phyloP scores from a whole-genome alignment of 2,113 vertebrate genomes.

The Fukomys damarensis region DNA sequence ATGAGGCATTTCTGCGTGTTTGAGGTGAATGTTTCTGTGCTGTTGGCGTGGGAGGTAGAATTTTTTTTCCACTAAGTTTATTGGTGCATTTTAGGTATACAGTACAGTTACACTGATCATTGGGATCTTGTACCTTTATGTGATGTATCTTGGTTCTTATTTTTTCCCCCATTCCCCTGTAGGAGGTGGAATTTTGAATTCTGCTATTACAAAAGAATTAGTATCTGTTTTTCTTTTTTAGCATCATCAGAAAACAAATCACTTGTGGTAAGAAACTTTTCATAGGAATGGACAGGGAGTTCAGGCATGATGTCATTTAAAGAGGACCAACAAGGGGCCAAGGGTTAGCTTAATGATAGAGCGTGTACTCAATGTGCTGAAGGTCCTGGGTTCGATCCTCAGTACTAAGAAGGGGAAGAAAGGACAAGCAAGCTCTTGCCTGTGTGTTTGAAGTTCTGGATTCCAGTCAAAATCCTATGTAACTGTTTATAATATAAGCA shows the following conservation, averaged over 20 bases:
- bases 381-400: neutral
- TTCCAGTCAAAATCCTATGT: neutral
- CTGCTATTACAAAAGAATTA: neutral
- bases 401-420: neutral
- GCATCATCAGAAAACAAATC: constrained; percentile 42
- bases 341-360: neutral
- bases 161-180: no score
- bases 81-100: no score
- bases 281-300: neutral
- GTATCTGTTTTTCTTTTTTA: neutral
- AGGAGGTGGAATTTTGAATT: constrained; percentile 39
- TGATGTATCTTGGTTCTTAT: no score
- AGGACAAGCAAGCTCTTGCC: neutral
- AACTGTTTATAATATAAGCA: neutral
- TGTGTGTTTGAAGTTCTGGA: neutral
- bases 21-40: neutral
- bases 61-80: no score
- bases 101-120: no score
- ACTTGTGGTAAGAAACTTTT: constrained; percentile 46
- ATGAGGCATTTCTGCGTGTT: neutral
- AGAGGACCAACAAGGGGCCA: neutral
- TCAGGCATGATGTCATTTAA: neutral
- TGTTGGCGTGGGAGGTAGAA: neutral
- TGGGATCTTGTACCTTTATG: no score
- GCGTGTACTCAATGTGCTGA: neutral